Evolutionary conservation across 2,797 vertebrate genomes (phyloP).

Genomic region (Esox masquinongy): DNA sequence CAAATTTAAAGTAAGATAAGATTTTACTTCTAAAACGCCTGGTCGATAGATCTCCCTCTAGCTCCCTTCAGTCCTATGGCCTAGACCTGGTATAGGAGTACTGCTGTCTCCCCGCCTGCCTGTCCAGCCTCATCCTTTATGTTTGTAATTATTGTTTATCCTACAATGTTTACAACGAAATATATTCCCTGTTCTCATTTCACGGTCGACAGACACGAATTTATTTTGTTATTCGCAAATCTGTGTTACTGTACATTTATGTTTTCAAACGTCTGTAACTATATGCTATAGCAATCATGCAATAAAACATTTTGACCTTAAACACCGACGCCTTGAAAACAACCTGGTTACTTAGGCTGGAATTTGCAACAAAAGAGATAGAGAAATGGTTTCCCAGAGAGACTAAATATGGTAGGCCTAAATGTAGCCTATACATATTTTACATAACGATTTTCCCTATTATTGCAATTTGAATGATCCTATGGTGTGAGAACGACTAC

Average conservation of each 20-base stretch:
- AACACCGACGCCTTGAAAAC: constrained; percentile 47
- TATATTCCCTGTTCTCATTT: constrained; percentile 59
- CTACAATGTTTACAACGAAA: constrained; percentile 58
- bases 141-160: constrained; percentile 60
- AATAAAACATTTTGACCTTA: constrained; percentile 60
- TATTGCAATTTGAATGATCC: constrained; percentile 67
- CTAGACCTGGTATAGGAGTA: not conserved
- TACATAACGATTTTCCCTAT: constrained; percentile 64
- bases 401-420: constrained; percentile 59
- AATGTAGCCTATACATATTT: constrained; percentile 62
- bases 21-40: not conserved
- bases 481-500: constrained; percentile 59
- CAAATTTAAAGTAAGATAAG: too few species aligned
- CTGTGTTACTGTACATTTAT: constrained; percentile 44
- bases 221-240: constrained; percentile 55
- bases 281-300: constrained; percentile 55
- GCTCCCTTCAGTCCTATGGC: not conserved
- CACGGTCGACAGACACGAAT: constrained; percentile 59
- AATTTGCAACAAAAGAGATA: constrained; percentile 57
- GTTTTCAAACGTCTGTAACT: constrained; percentile 23
- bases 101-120: not conserved
- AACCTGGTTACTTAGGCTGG: constrained; percentile 61
- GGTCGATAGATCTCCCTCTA: not conserved
- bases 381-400: constrained; percentile 45
- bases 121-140: not conserved